A percentile compares a stretch with the other conserved stretches of the same genome.
Evolutionary conservation across 2,797 vertebrate genomes (phyloP).

Genomic region (Gymnodraco acuticeps): DNA sequence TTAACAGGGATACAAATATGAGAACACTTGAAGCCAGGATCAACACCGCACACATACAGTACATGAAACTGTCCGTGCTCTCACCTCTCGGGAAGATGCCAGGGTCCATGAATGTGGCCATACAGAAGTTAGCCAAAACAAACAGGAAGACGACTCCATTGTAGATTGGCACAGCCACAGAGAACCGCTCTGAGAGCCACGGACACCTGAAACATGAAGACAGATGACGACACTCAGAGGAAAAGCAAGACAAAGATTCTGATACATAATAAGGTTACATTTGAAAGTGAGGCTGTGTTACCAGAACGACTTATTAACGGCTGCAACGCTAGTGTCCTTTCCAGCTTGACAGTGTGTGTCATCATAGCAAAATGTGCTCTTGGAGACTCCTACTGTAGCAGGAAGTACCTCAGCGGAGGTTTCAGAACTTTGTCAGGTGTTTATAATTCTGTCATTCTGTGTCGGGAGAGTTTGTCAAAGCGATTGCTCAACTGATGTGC

Average conservation of each 20-base stretch:
- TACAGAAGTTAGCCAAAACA: constrained; percentile 97
- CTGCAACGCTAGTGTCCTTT: not conserved
- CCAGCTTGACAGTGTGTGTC: not conserved
- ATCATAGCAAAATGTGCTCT: not conserved
- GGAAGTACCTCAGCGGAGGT: too few species aligned
- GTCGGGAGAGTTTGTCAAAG: too few species aligned
- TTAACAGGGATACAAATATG: not conserved
- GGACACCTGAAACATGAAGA: constrained; percentile 88
- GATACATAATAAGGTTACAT: not conserved
- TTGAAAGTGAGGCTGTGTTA: too few species aligned
- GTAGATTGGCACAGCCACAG: constrained; percentile 92
- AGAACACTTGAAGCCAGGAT: not conserved
- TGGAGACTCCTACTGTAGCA: too few species aligned
- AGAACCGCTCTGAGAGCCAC: constrained; percentile 92
- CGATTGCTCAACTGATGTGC: too few species aligned
- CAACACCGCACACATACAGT: not conserved
- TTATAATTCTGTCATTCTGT: too few species aligned
- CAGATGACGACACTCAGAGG: not conserved
- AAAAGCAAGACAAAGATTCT: not conserved
- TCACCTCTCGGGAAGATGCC: constrained; percentile 98
- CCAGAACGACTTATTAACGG: not conserved
- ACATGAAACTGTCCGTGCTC: not conserved
- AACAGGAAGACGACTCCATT: constrained; percentile 96
- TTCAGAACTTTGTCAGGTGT: too few species aligned
- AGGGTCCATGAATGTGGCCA: constrained; percentile 99